These are phyloP conservation scores for Dendrolimus houi DNA, from an alignment of 2,888 invertebrate genomes.

Conservation along the genomic window DNA sequence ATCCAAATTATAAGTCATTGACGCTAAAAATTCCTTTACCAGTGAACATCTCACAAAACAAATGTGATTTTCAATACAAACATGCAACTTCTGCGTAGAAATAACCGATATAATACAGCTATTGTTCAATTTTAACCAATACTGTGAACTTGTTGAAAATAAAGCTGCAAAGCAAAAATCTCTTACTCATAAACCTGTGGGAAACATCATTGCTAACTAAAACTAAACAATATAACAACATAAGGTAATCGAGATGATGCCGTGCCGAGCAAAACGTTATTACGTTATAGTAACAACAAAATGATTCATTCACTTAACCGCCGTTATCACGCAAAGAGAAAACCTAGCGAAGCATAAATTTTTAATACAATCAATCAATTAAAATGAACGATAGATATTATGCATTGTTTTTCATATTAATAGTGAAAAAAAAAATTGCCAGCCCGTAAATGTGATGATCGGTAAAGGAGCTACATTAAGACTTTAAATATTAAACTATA, in stretches of 20 bases:
- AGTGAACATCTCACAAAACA: no score
- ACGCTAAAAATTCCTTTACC: no score
- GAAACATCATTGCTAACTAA: background rate
- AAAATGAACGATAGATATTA: background rate
- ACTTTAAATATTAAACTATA: conserved; percentile 65
- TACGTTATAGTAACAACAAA: no score
- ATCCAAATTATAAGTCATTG: no score
- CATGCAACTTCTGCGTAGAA: no score
- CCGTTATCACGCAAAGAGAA: background rate
- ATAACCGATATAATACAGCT: no score
- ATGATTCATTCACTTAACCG: background rate
- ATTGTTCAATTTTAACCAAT: background rate
- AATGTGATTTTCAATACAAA: no score
- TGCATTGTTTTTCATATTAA: background rate
- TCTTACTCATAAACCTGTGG: background rate
- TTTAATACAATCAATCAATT: background rate
- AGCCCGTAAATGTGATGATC: background rate
- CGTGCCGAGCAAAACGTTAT: no score
- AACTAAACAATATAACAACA: background rate
- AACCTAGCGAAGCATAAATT: background rate
- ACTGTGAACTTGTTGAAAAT: background rate
- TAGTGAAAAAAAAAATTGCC: background rate
- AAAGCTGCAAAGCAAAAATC: background rate
- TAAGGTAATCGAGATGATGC: no score
- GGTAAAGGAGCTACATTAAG: conserved; percentile 23